Percentiles rank a stretch among this genome's conserved stretches.
These are phyloP conservation scores for Eudasyphora cyanicolor DNA, from an alignment of 2,888 invertebrate genomes.

Conservation along the genomic window DNA sequence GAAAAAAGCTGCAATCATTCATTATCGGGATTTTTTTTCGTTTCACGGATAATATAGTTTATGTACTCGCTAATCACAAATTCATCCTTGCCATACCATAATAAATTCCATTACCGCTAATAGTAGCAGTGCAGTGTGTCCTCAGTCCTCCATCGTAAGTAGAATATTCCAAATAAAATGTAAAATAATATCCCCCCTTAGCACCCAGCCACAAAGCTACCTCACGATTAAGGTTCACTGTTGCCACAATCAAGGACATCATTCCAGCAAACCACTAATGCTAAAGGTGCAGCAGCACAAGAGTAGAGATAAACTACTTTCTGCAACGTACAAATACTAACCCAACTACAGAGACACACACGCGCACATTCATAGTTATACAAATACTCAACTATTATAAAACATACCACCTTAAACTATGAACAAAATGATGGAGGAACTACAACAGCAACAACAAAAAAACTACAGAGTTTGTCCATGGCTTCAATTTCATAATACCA, in stretches of 20 bases:
- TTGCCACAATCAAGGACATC: neutral
- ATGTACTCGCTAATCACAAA: neutral
- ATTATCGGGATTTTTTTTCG: too few relatives aligned
- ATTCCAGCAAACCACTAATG: neutral
- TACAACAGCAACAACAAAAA: neutral
- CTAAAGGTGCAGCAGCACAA: neutral
- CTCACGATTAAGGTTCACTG: neutral
- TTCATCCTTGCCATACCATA: neutral
- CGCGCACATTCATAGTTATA: neutral
- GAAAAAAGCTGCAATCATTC: too few relatives aligned
- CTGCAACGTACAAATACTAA: constrained; percentile 14
- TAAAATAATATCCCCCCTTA: neutral
- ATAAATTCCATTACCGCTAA: neutral
- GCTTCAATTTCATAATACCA: constrained; percentile 51
- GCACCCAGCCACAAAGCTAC: neutral
- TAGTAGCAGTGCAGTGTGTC: too few relatives aligned
- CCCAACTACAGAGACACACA: neutral
- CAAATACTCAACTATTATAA: constrained; percentile 1
- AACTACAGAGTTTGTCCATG: constrained; percentile 13
- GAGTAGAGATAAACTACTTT: neutral
- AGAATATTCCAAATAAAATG: neutral
- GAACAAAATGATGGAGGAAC: neutral
- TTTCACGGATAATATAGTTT: neutral
- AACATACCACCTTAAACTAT: constrained; percentile 39
- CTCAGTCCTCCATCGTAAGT: neutral